Evolutionary conservation across 1,140 invertebrate genomes (phyloP).

Genomic region (Drosophila subpulchrella): DNA sequence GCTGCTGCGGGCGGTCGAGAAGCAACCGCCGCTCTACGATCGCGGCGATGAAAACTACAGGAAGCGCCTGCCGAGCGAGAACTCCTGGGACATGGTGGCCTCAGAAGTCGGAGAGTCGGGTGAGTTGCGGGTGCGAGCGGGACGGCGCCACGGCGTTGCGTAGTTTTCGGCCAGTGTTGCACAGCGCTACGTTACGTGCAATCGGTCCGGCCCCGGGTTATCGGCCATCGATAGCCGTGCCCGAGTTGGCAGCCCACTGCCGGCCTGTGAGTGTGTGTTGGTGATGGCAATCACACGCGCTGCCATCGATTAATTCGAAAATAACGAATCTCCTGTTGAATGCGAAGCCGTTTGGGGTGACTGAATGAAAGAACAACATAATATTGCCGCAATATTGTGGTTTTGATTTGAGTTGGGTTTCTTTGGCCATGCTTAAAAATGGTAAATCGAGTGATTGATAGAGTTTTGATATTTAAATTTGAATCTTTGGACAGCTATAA

Average conservation of each 20-base stretch:
- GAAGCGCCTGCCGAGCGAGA: slow-evolving; percentile 62
- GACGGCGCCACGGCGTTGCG: slow-evolving; percentile 1
- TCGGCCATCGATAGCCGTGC: not conserved
- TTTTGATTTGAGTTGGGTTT: not conserved
- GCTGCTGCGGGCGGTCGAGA: slow-evolving; percentile 55
- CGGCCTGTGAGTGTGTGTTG: not conserved
- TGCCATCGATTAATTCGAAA: slow-evolving; percentile 36
- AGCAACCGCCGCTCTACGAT: slow-evolving; percentile 62
- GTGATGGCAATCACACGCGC: not conserved
- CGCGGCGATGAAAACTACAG: slow-evolving; percentile 52
- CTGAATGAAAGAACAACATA: not conserved
- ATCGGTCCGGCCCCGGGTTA: slow-evolving; percentile 29
- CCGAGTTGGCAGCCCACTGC: slow-evolving; percentile 12
- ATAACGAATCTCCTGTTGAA: slow-evolving; percentile 10
- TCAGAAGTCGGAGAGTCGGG: slow-evolving; percentile 60
- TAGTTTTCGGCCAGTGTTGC: slow-evolving; percentile 39
- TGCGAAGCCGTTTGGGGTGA: not conserved
- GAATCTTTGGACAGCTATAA: too few relatives aligned
- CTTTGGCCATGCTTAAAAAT: not conserved
- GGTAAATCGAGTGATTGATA: not conserved
- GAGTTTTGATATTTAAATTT: too few relatives aligned
- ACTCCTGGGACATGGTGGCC: slow-evolving; percentile 68
- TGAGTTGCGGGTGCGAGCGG: slow-evolving; percentile 37
- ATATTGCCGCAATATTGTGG: too few relatives aligned
- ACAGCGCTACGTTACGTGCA: slow-evolving; percentile 35